These are phyloP conservation scores for Callosobruchus maculatus DNA, from an alignment of 2,888 invertebrate species.

Conservation along the genomic window DNA sequence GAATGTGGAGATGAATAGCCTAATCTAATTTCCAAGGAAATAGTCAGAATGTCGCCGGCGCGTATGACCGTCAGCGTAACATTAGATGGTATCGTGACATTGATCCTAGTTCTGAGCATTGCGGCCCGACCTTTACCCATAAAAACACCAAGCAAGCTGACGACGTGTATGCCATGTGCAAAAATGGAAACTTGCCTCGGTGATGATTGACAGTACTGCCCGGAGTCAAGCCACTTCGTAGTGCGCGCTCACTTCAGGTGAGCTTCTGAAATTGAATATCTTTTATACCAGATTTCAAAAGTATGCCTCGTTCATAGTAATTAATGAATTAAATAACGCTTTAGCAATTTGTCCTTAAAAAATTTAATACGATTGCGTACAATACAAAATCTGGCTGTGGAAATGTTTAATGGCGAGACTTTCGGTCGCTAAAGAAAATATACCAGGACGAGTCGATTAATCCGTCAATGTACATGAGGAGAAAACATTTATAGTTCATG, in stretches of 20 bases:
- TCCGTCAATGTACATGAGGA: no score
- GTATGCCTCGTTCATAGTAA: no score
- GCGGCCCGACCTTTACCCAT: background rate
- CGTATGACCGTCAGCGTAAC: background rate
- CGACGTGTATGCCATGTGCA: background rate
- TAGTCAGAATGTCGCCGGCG: background rate
- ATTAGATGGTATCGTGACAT: background rate
- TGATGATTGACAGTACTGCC: background rate
- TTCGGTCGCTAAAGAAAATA: no score
- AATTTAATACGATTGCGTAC: no score
- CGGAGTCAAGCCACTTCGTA: background rate
- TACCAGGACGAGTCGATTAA: no score
- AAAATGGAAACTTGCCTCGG: background rate
- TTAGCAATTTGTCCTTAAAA: no score
- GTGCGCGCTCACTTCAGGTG: background rate
- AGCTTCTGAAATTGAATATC: background rate
- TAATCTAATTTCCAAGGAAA: background rate
- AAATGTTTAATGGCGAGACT: no score
- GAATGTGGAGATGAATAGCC: background rate
- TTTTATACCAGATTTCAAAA: background rate
- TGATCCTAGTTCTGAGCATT: background rate
- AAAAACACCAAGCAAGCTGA: background rate
- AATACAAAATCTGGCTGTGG: no score
- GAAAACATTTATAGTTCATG: no score
- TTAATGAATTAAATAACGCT: no score